These are phyloP conservation scores for Ophioninae sp. DNA, from an alignment of 2,888 invertebrate genomes.

Conservation along the genomic window DNA sequence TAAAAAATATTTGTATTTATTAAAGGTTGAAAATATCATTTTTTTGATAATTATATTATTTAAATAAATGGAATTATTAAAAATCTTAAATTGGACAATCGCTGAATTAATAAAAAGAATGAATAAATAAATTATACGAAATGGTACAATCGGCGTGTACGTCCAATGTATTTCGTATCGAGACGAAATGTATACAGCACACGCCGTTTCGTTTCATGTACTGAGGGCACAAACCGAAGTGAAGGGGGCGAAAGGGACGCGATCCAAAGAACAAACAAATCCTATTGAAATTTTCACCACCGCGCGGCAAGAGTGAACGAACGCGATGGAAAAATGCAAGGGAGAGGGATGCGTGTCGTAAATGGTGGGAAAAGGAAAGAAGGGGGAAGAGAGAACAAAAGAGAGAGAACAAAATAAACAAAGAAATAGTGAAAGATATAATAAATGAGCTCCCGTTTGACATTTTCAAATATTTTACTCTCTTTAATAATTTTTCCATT, in stretches of 20 bases:
- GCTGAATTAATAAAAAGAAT: too few species aligned
- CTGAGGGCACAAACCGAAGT: conserved; percentile 43
- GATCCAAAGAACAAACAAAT: conserved; percentile 77
- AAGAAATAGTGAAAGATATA: conserved; percentile 17
- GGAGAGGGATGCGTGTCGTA: conserved; percentile 19
- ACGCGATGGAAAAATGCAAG: conserved; percentile 26
- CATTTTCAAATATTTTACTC: conserved; percentile 27
- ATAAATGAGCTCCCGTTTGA: conserved; percentile 5
- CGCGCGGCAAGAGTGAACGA: conserved; percentile 55
- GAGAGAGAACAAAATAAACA: background rate
- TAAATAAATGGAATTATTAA: too few species aligned
- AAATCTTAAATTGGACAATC: too few species aligned
- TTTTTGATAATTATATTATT: too few species aligned
- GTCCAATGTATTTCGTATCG: conserved; percentile 43
- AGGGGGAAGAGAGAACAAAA: conserved; percentile 6
- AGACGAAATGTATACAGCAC: conserved; percentile 45
- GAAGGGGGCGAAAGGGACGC: conserved; percentile 63
- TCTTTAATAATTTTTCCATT: too few species aligned
- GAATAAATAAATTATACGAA: background rate
- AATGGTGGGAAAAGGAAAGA: conserved; percentile 11
- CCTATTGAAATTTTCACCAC: conserved; percentile 76
- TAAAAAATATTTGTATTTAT: too few species aligned
- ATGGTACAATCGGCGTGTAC: background rate
- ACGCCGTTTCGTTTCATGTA: conserved; percentile 63
- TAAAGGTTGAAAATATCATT: too few species aligned